Base-by-base conservation (phyloP, 1,140 invertebrate genomes). In the Cydia splendana region DNA sequence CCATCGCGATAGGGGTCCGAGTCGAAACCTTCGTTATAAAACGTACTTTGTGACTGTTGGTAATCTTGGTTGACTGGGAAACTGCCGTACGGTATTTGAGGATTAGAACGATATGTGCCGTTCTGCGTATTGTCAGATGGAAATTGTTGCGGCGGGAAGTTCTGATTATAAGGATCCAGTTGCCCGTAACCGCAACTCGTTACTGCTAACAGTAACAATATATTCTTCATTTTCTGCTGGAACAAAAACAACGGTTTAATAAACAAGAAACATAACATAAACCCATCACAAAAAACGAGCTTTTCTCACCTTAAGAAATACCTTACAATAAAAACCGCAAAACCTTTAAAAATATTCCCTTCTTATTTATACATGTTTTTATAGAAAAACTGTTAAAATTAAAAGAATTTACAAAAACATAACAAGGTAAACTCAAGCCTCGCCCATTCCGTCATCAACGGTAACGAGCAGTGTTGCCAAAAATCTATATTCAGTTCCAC, bases 31-130 rank as follows among this genome's bases (percentile, higher is more conserved):
- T 82, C 85, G 28, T 74, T 45, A 53, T 93, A 93, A 80, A 93
- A 93, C n/a, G 90, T 88, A 81, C 90, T 93, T 76, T 92, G 91
- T 13, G 82, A 76, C 74, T 53, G 75, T n/a, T 84, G 78, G 65
- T 86, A 78, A 62, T 89, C 90, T 30, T 93, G 89, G 76, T 89
- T 90, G 42, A 92, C 85, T 13, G 91, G 84, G 77, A 89, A 89
- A 79, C 88, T 89, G 10, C 91, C 91, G 77, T 91, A 93, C 45
- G 91, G 90, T 73, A 90, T 78, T 80, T 93, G 90, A 6, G 80
- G 53, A 77, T 88, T 88, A 6, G 83, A 85, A 62, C 88, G 82
- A 57, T 91, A 93, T 42, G 87, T 82, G 20, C 76, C 81, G 80
- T 92, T 92, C 75, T 89, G 86, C 73, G 79, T 87, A 76, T 74